A percentile compares a stretch with the other conserved stretches of the same genome.
These are phyloP conservation scores for Osmerus eperlanus DNA, from an alignment of 2,113 vertebrate genomes.

Conservation along the genomic window DNA sequence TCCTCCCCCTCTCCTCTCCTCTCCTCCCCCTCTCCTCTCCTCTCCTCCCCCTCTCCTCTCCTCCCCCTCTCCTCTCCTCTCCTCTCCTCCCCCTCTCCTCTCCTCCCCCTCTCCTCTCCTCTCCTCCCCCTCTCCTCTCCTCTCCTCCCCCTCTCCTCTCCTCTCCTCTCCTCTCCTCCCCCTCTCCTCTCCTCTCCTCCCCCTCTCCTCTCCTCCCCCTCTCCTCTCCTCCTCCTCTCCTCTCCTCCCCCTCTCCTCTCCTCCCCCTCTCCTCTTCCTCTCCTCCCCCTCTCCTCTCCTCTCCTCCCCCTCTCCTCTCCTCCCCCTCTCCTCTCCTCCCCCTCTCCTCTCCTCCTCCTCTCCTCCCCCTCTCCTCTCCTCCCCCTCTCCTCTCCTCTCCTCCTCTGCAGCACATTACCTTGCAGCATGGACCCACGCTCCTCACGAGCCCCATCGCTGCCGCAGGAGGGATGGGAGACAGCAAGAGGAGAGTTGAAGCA, in stretches of 20 bases:
- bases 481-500: constrained; percentile 55
- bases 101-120: too few species aligned
- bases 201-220: neutral
- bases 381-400: too few species aligned
- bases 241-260: constrained; percentile 6
- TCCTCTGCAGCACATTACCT: neutral
- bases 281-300: neutral
- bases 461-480: constrained; percentile 60
- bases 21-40: constrained; percentile 6
- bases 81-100: too few species aligned
- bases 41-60: neutral
- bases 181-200: neutral
- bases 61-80: constrained; percentile 29
- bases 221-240: constrained; percentile 24
- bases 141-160: neutral
- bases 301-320: constrained; percentile 8
- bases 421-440: too few species aligned
- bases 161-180: constrained; percentile 9
- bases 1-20: neutral
- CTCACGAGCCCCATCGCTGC: constrained; percentile 15
- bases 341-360: neutral
- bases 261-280: neutral
- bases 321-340: neutral
- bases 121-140: neutral
- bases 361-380: too few species aligned